Percentiles rank a stretch among this genome's conserved stretches.
phyloP scores from a whole-genome alignment of 2,113 vertebrate genomes.

The Xenus cinereus region DNA sequence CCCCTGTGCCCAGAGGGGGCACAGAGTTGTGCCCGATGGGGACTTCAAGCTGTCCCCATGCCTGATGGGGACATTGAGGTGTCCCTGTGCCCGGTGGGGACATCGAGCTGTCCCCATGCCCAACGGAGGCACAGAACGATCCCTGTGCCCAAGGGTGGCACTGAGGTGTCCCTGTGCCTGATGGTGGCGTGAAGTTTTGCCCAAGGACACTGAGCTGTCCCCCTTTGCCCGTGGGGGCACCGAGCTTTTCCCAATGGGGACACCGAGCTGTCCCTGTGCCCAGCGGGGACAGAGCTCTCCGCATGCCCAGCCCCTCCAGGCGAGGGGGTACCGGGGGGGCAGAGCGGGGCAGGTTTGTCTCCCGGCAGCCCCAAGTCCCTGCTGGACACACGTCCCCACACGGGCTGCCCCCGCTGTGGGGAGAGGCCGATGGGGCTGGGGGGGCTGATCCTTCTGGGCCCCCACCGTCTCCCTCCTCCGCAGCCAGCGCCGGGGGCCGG shows the following conservation, averaged over 20 bases:
- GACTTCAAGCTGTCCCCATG: too few relatives aligned
- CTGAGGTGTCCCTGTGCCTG: background rate
- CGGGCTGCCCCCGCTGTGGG: background rate
- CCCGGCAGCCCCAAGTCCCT: background rate
- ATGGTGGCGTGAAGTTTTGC: background rate
- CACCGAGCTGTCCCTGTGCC: background rate
- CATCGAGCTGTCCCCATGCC: background rate
- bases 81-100: background rate
- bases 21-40: background rate
- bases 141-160: background rate
- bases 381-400: accelerated
- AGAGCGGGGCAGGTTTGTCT: background rate
- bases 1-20: background rate
- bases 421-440: background rate
- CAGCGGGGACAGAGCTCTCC: background rate
- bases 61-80: background rate
- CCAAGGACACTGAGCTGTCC: background rate
- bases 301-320: background rate
- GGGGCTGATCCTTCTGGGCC: accelerated
- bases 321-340: accelerated
- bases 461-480: background rate
- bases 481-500: accelerated
- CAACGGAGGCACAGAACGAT: too few relatives aligned
- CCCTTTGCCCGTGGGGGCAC: background rate
- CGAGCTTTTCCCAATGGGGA: background rate